phyloP scores from a whole-genome alignment of 30 jellyfish, hydroid and myxozoan genomes.

The Aurelia coerulea region DNA sequence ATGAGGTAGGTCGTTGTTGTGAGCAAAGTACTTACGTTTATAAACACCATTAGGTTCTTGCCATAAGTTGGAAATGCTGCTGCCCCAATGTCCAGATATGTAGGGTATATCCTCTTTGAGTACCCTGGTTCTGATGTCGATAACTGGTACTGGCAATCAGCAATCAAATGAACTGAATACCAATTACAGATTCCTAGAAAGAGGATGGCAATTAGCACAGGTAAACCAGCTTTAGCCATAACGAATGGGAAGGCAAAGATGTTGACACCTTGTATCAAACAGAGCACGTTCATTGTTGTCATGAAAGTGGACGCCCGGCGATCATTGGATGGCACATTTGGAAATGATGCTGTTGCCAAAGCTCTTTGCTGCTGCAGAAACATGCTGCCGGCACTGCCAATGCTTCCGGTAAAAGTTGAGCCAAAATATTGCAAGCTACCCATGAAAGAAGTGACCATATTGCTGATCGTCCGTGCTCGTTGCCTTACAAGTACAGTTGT shows the following conservation, averaged over 20 bases:
- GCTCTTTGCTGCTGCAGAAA: neutral
- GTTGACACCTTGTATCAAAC: slow-evolving; percentile 70
- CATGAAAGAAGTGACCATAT: neutral
- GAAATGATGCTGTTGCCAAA: slow-evolving; percentile 46
- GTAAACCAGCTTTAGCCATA: slow-evolving; percentile 56
- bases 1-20: slow-evolving; percentile 49
- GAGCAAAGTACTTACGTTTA: slow-evolving; percentile 50
- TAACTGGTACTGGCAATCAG: slow-evolving; percentile 68
- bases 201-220: slow-evolving; percentile 9
- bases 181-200: slow-evolving; percentile 46
- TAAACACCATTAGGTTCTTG: slow-evolving; percentile 30
- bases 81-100: slow-evolving; percentile 68
- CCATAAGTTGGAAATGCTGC: slow-evolving; percentile 60
- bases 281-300: slow-evolving; percentile 27
- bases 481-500: too few relatives aligned
- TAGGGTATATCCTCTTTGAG: slow-evolving; percentile 54
- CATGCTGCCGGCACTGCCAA: neutral
- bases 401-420: neutral
- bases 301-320: slow-evolving; percentile 60
- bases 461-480: too few relatives aligned
- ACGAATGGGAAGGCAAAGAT: slow-evolving; percentile 77
- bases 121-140: slow-evolving; percentile 56
- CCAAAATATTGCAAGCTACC: neutral
- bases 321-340: slow-evolving; percentile 56
- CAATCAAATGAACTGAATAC: slow-evolving; percentile 41